Evolutionary conservation across 2,113 vertebrate genomes (phyloP).

Genomic region (Progne subis): DNA sequence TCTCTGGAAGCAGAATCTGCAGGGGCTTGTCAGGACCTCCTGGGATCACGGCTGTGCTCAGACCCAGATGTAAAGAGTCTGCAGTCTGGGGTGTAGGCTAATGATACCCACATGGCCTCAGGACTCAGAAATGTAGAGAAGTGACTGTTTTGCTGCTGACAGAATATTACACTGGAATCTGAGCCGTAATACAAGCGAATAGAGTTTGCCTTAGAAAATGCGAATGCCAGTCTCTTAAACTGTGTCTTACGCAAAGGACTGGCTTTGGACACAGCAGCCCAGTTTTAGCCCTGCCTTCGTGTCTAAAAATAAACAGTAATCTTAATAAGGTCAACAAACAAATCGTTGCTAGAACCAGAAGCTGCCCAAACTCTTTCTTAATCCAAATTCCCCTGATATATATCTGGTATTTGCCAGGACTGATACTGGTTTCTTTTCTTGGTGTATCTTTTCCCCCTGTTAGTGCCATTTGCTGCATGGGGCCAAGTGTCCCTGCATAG

Average conservation of each 20-base stretch:
- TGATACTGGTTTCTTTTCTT: not conserved
- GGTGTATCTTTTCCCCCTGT: rapidly evolving
- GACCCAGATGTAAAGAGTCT: not conserved
- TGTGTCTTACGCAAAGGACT: not conserved
- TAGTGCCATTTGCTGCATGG: not conserved
- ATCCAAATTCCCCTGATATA: not conserved
- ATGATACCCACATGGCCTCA: not conserved
- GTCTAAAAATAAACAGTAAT: constrained; percentile 18
- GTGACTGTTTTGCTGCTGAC: not conserved
- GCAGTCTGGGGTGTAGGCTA: not conserved
- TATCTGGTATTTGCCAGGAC: not conserved
- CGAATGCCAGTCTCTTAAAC: not conserved
- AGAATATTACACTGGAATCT: not conserved
- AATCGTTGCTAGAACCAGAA: not conserved
- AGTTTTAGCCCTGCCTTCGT: not conserved
- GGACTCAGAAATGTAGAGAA: constrained; percentile 1
- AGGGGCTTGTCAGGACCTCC: not conserved
- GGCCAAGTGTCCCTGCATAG: not conserved
- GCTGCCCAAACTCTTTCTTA: constrained; percentile 1
- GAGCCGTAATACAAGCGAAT: not conserved
- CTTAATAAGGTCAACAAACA: not conserved
- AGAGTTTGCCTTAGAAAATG: not conserved
- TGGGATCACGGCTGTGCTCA: not conserved
- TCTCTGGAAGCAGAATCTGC: not conserved
- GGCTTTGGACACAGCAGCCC: not conserved